Evolutionary conservation across 1,140 invertebrate species (phyloP).

Genomic region (Orchesella cincta): DNA sequence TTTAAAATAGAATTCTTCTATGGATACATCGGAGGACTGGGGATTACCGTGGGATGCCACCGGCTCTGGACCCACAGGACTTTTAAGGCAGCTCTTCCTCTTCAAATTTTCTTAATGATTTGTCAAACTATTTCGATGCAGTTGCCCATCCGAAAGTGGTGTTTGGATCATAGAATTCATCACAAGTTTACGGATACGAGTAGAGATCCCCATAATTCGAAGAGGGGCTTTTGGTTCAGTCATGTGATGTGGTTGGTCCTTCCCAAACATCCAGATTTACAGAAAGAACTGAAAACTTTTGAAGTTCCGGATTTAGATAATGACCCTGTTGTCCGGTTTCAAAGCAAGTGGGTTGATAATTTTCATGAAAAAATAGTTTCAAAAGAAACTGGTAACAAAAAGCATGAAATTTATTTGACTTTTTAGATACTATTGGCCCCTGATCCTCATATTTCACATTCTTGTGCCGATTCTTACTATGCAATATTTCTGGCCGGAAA

Average conservation of each 20-base stretch:
- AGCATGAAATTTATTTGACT: background rate
- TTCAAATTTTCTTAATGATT: slow-evolving; percentile 57
- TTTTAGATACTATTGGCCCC: slow-evolving; percentile 62
- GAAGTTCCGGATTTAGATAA: slow-evolving; percentile 55
- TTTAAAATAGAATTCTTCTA: slow-evolving; percentile 3
- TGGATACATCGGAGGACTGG: slow-evolving; percentile 55
- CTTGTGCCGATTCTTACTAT: slow-evolving; percentile 55
- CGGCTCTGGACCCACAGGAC: slow-evolving; percentile 61
- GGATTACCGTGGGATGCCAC: slow-evolving; percentile 62
- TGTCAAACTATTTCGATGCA: slow-evolving; percentile 60
- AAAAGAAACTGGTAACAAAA: too few species aligned
- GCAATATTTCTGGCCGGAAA: background rate
- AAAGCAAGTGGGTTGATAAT: slow-evolving; percentile 53
- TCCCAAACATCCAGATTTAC: background rate
- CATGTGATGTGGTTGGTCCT: background rate
- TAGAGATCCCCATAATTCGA: background rate
- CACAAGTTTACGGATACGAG: background rate
- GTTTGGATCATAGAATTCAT: background rate
- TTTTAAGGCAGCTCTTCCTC: slow-evolving; percentile 58
- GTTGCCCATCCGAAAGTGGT: background rate
- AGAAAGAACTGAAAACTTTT: background rate
- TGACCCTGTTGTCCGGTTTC: slow-evolving; percentile 61
- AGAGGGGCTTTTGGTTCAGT: background rate
- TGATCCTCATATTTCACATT: slow-evolving; percentile 58
- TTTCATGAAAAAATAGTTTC: too few species aligned